Conservation (phyloP, 1,140 invertebrate genomes). For the Meloidogyne floridensis region DNA sequence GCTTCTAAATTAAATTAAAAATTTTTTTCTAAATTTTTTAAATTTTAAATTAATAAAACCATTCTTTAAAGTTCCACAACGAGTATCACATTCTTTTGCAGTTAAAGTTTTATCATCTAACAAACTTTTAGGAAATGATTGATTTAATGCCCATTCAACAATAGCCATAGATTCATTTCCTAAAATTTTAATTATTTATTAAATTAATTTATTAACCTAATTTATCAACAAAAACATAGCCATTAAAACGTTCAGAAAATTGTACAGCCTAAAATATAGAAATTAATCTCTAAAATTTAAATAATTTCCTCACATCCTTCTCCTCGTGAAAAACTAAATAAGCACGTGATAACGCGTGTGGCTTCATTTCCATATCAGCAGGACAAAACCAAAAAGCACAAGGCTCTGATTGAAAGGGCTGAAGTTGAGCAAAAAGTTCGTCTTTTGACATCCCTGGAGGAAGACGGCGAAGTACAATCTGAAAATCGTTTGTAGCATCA, state of each 20-base stretch:
- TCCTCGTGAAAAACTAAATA: constrained; percentile 26
- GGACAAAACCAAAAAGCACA: constrained; percentile 25
- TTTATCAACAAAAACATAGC: constrained; percentile 32
- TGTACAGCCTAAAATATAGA: constrained; percentile 21
- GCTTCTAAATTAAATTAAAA: constrained; percentile 3
- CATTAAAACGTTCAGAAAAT: constrained; percentile 30
- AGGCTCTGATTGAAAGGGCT: neutral
- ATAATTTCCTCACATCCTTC: constrained; percentile 7
- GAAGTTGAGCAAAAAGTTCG: neutral
- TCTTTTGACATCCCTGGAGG: constrained; percentile 3
- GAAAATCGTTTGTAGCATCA: neutral
- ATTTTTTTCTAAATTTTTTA: neutral
- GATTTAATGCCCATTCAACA: constrained; percentile 23
- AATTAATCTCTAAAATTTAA: neutral
- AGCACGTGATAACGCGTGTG: constrained; percentile 17
- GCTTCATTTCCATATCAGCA: neutral
- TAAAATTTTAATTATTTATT: constrained; percentile 3
- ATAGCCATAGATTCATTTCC: constrained; percentile 30
- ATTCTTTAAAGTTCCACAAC: constrained; percentile 11
- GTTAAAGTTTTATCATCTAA: neutral
- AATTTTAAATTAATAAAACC: neutral
- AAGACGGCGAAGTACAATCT: constrained; percentile 28
- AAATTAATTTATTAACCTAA: neutral
- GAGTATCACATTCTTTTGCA: constrained; percentile 16
- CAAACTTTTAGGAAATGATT: constrained; percentile 20